phyloP scores from a whole-genome alignment of 2,888 invertebrate genomes.

The Timema cristinae region DNA sequence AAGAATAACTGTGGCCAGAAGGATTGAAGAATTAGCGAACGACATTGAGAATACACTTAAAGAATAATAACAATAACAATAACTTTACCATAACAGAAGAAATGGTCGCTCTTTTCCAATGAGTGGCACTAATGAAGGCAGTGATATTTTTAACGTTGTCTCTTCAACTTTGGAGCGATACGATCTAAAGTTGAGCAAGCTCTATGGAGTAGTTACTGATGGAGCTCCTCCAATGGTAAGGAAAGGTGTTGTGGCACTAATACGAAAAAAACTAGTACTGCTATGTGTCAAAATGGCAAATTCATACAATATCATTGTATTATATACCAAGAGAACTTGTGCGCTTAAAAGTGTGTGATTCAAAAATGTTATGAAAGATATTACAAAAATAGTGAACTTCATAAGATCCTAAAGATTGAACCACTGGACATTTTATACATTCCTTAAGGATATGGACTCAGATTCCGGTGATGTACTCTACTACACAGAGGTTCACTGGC shows the following conservation, averaged over 20 bases:
- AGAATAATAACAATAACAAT: too few relatives aligned
- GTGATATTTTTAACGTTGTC: background rate
- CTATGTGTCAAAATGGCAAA: background rate
- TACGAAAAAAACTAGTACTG: constrained; percentile 4
- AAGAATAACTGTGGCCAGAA: constrained; percentile 1
- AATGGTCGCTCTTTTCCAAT: constrained; percentile 6
- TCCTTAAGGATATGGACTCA: background rate
- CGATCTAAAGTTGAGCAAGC: background rate
- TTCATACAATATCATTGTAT: constrained; percentile 18
- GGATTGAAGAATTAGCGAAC: background rate
- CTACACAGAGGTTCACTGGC: constrained; percentile 8
- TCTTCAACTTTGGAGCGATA: background rate
- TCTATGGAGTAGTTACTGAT: background rate
- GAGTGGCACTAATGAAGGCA: background rate
- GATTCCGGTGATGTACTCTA: constrained; percentile 16
- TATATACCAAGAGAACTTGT: constrained; percentile 22
- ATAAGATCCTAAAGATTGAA: constrained; percentile 17
- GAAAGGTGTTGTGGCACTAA: constrained; percentile 5
- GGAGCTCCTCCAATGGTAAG: background rate
- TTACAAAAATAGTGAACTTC: constrained; percentile 16
- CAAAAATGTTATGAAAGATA: constrained; percentile 21
- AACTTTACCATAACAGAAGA: background rate
- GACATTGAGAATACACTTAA: too few relatives aligned
- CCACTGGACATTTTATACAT: background rate
- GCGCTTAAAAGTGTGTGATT: constrained; percentile 22